Evolutionary conservation across 2,113 vertebrate genomes (phyloP).

Genomic region (Perccottus glenii): DNA sequence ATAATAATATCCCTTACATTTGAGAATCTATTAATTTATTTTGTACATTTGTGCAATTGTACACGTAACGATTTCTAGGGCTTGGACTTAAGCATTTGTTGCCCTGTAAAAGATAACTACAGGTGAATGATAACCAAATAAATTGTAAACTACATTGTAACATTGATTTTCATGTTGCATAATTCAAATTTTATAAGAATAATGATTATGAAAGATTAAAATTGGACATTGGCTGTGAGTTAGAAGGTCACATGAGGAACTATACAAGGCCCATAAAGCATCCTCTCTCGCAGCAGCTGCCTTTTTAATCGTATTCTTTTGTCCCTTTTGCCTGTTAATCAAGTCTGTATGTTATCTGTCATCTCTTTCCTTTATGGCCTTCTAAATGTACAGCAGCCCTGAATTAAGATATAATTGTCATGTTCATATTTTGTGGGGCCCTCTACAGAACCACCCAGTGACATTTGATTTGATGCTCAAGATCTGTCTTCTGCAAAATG

Average conservation of each 20-base stretch:
- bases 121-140: no score
- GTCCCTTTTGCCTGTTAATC: slow-evolving; percentile 55
- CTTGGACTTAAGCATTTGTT: no score
- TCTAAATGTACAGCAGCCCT: slow-evolving; percentile 42
- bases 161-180: not conserved
- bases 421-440: not conserved
- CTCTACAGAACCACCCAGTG: not conserved
- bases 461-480: not conserved
- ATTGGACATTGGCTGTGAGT: slow-evolving; percentile 15
- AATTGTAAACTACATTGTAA: not conserved
- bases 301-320: slow-evolving; percentile 51
- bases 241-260: slow-evolving; percentile 46
- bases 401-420: slow-evolving; percentile 53
- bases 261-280: slow-evolving; percentile 39
- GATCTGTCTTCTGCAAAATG: not conserved
- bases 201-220: slow-evolving; percentile 14
- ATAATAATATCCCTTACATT: not conserved
- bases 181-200: not conserved
- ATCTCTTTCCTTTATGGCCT: slow-evolving; percentile 57
- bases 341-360: slow-evolving; percentile 63
- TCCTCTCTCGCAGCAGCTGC: slow-evolving; percentile 60
- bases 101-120: no score
- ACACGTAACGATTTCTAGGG: no score
- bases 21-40: no score
- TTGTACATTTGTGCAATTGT: not conserved